Evolutionary conservation across 2,113 vertebrate genomes (phyloP).

Genomic region (Chlorocebus sabaeus): DNA sequence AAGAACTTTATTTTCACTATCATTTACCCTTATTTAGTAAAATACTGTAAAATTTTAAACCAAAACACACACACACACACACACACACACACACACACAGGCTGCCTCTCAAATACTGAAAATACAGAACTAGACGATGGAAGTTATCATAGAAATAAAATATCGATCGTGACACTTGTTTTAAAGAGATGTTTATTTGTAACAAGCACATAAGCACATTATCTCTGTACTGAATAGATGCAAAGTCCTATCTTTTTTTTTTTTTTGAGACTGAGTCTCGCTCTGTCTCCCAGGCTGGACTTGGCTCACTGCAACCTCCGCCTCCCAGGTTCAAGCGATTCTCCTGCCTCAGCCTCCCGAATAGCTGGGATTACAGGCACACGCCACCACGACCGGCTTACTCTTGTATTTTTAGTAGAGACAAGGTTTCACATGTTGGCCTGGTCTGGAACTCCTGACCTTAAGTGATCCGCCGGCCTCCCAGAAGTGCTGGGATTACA

Average conservation of each 20-base stretch:
- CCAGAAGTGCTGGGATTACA: too few relatives aligned
- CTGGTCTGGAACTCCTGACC: too few relatives aligned
- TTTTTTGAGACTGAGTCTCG: too few relatives aligned
- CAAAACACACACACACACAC: not conserved
- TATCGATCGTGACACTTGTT: not conserved
- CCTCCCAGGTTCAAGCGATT: too few relatives aligned
- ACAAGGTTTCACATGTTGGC: too few relatives aligned
- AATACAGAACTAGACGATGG: not conserved
- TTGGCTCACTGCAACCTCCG: too few relatives aligned
- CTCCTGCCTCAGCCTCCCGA: too few relatives aligned
- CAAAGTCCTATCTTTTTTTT: not conserved
- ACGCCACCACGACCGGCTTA: too few relatives aligned
- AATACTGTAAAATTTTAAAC: not conserved
- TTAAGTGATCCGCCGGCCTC: too few relatives aligned
- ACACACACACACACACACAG: not conserved
- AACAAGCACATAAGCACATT: not conserved
- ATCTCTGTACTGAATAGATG: not conserved
- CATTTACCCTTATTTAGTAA: not conserved
- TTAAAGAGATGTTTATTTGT: not conserved
- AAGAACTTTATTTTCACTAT: not conserved
- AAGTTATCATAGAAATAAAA: not conserved
- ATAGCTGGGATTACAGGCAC: too few relatives aligned
- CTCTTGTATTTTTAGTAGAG: too few relatives aligned
- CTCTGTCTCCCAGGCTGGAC: too few relatives aligned
- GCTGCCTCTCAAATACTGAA: slow-evolving; percentile 5